phyloP scores from a whole-genome alignment of 2,888 invertebrate species.

The Dasypogon diadema region DNA sequence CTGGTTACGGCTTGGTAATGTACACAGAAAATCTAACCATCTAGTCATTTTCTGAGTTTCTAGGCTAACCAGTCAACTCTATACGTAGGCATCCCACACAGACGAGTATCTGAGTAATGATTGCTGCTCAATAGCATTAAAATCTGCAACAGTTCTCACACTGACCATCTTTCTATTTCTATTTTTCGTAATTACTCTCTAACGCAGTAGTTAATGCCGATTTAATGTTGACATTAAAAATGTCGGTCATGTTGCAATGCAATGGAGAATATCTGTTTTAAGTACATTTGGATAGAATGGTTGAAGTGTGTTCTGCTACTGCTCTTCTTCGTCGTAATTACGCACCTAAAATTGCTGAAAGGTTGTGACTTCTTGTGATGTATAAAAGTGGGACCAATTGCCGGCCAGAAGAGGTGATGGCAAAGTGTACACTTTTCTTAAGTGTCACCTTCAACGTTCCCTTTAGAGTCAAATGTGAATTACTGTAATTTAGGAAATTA shows the following conservation, averaged over 20 bases:
- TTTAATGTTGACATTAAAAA: not conserved
- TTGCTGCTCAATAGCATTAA: not conserved
- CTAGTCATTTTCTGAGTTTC: not conserved
- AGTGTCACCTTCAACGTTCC: no score
- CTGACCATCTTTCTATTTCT: not conserved
- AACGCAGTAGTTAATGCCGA: not conserved
- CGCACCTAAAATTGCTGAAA: no score
- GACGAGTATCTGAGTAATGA: not conserved
- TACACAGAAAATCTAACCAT: not conserved
- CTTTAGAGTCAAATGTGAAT: not conserved
- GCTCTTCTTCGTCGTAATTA: no score
- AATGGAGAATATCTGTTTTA: not conserved
- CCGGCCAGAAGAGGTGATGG: no score
- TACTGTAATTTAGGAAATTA: not conserved
- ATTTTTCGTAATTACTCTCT: not conserved
- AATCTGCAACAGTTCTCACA: not conserved
- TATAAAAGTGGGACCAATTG: no score
- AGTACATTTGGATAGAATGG: no score
- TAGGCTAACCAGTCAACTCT: not conserved
- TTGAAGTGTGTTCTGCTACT: no score
- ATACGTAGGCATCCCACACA: not conserved
- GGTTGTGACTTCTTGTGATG: no score
- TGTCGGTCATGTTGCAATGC: not conserved
- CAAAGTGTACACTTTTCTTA: no score
- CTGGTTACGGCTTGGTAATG: not conserved